Conservation (phyloP, 2,113 vertebrate species). For the Thinocorus orbignyianus region DNA sequence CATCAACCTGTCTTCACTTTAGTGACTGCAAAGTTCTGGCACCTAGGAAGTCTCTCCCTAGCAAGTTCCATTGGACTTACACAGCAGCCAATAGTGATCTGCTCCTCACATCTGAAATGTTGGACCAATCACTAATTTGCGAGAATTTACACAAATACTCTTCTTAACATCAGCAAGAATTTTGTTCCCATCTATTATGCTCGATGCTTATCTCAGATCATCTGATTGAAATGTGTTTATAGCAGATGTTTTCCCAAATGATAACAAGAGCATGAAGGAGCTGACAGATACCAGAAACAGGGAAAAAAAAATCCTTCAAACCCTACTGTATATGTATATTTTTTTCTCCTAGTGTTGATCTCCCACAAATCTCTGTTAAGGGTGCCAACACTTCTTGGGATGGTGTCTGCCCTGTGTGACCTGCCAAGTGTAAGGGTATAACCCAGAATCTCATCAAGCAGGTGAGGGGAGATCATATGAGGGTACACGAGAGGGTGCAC, state of each 20-base stretch:
- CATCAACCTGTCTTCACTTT: neutral
- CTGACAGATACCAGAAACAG: neutral
- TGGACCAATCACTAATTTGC: neutral
- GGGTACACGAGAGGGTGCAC: neutral
- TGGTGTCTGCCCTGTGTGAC: neutral
- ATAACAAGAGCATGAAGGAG: neutral
- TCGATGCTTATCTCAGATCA: neutral
- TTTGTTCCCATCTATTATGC: neutral
- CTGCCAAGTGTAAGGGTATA: neutral
- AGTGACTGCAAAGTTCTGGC: neutral
- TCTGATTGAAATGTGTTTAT: slow-evolving; percentile 27
- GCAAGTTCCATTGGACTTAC: neutral
- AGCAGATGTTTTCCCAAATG: neutral
- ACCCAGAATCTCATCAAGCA: neutral
- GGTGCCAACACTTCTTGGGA: neutral
- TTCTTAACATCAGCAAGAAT: neutral
- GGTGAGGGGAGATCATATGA: neutral
- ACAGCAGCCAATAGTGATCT: neutral
- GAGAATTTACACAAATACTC: neutral
- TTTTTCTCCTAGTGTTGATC: neutral
- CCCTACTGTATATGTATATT: neutral
- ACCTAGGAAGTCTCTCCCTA: neutral
- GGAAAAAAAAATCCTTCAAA: neutral
- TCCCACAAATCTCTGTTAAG: neutral
- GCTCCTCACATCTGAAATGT: neutral